These are phyloP conservation scores for Mormyrops attenuatus DNA, from an alignment of 2,797 vertebrate genomes.

Conservation along the genomic window DNA sequence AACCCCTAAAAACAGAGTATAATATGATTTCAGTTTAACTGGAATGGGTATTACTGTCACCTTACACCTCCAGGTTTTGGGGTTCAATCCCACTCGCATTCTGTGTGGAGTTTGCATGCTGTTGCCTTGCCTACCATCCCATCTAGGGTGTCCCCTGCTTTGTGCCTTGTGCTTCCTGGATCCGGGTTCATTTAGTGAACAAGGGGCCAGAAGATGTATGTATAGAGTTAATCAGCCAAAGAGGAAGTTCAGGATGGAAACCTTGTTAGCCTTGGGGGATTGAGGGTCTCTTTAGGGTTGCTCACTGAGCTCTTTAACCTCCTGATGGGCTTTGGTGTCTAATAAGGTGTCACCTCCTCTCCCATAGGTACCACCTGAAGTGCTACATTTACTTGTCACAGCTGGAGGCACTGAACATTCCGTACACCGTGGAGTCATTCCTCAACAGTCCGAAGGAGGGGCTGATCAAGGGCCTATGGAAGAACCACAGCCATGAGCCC, in stretches of 20 bases:
- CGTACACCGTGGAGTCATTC: constrained; percentile 85
- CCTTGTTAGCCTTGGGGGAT: neutral
- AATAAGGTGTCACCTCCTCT: neutral
- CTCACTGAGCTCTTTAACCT: neutral
- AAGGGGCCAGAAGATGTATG: neutral
- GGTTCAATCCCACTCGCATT: neutral
- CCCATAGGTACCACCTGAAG: constrained; percentile 74
- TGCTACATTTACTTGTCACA: constrained; percentile 81
- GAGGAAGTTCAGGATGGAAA: neutral
- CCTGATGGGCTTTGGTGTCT: neutral
- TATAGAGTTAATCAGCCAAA: no score
- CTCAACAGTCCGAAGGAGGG: constrained; percentile 87
- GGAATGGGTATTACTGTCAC: neutral
- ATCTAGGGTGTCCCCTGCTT: neutral
- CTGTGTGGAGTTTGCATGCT: neutral
- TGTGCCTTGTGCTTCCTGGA: neutral
- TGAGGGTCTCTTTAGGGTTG: neutral
- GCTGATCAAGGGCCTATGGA: constrained; percentile 94
- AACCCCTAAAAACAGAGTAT: neutral
- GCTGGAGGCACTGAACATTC: constrained; percentile 85
- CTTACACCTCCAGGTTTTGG: neutral
- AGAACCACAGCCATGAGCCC: constrained; percentile 89
- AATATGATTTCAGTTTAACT: neutral
- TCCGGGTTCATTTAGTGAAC: neutral
- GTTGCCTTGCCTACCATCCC: neutral